Conservation (phyloP, 2,797 vertebrate genomes). For the Megaceryle alcyon region DNA sequence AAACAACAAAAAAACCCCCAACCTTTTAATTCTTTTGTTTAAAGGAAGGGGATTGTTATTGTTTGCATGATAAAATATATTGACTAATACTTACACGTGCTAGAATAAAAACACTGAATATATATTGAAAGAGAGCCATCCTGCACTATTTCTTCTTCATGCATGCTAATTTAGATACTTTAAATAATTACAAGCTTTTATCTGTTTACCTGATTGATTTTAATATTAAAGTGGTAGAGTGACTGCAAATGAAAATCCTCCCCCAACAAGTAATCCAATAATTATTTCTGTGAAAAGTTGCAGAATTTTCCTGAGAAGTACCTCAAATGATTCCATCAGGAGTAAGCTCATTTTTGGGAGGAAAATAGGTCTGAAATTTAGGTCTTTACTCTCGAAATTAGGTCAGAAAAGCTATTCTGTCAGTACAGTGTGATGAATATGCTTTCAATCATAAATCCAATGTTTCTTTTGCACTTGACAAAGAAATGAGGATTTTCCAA, state of each 20-base stretch:
- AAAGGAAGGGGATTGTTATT: neutral
- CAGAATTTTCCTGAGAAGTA: neutral
- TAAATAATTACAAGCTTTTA: neutral
- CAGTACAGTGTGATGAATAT: neutral
- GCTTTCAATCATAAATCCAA: neutral
- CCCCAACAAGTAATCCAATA: neutral
- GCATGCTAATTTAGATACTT: neutral
- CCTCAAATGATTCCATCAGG: neutral
- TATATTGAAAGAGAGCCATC: neutral
- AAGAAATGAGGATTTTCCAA: neutral
- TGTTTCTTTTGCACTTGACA: neutral
- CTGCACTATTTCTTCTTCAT: neutral
- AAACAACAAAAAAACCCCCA: too few species aligned
- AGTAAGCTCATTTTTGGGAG: neutral
- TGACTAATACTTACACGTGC: neutral
- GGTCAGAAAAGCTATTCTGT: neutral
- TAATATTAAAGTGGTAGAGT: neutral
- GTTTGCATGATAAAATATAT: neutral
- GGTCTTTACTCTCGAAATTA: neutral
- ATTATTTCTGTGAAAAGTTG: slow-evolving; percentile 11
- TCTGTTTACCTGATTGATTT: neutral
- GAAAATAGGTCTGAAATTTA: neutral
- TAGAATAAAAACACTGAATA: neutral
- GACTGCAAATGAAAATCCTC: neutral
- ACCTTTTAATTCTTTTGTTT: neutral